phyloP scores from a whole-genome alignment of 35 echinoderm and acorn worm species.

The Apostichopus californicus region DNA sequence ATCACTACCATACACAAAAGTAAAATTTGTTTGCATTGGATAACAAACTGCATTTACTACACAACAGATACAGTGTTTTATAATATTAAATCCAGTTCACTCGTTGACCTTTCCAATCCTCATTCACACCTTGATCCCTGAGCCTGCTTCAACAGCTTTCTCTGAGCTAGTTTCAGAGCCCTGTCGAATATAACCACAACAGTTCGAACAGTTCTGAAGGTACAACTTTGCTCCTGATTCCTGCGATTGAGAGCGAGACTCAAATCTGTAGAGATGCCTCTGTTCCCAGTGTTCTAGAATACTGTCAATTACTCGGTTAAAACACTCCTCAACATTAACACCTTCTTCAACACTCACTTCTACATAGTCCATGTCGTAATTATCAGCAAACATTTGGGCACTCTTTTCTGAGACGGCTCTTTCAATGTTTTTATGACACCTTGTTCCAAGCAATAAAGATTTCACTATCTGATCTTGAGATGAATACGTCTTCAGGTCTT shows the following conservation, averaged over 20 bases:
- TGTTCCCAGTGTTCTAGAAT: constrained; percentile 57
- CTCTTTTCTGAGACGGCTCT: constrained; percentile 58
- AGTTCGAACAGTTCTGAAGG: constrained; percentile 46
- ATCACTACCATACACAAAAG: too few relatives aligned
- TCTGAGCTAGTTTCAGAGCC: constrained; percentile 2
- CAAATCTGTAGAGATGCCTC: constrained; percentile 9
- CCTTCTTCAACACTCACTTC: constrained; percentile 66
- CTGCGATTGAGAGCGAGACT: background rate
- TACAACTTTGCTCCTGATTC: constrained; percentile 38
- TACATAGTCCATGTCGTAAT: constrained; percentile 58
- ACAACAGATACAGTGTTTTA: too few relatives aligned
- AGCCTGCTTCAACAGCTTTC: background rate
- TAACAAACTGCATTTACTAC: too few relatives aligned
- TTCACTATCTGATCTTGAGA: constrained; percentile 29
- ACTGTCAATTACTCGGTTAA: constrained; percentile 57
- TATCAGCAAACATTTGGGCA: constrained; percentile 42
- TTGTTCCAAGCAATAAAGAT: constrained; percentile 69
- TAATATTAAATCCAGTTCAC: too few relatives aligned
- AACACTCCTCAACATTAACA: constrained; percentile 60
- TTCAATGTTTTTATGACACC: constrained; percentile 64
- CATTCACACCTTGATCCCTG: background rate
- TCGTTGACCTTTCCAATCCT: too few relatives aligned
- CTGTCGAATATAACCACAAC: constrained; percentile 3
- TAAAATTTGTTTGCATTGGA: too few relatives aligned
- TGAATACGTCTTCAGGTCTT: constrained; percentile 66